Percentiles rank a stretch among this genome's conserved stretches.
Conservation (phyloP, 2,113 vertebrate genomes). For the Notarius lentiginosus region DNA sequence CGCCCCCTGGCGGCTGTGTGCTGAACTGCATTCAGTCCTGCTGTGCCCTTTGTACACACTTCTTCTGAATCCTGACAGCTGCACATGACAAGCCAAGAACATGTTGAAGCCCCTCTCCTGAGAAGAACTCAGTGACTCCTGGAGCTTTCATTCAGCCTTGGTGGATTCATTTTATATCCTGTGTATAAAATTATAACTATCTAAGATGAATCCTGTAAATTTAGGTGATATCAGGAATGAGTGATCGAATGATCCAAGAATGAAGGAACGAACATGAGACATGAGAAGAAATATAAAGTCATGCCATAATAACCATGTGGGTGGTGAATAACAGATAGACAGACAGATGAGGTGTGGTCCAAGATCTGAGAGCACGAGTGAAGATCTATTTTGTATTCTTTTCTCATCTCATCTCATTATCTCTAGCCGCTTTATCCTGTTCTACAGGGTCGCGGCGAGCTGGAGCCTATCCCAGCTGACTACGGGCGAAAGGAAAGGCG, state of each 20-base stretch:
- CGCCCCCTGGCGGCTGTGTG: neutral
- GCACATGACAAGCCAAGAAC: neutral
- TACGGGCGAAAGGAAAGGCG: too few relatives aligned
- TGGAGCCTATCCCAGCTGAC: too few relatives aligned
- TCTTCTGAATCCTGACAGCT: constrained; percentile 34
- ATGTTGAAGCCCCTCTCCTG: neutral
- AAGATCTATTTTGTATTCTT: too few relatives aligned
- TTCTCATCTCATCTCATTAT: too few relatives aligned
- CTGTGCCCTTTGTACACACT: constrained; percentile 51
- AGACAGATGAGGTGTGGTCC: neutral
- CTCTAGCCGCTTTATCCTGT: too few relatives aligned
- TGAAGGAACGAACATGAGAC: neutral
- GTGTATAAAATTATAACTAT: too few relatives aligned
- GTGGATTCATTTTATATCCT: neutral
- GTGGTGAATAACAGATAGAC: neutral
- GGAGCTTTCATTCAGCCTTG: neutral
- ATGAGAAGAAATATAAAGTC: neutral
- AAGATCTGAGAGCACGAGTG: too few relatives aligned
- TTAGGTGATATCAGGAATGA: neutral
- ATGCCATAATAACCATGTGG: neutral
- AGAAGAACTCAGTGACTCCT: neutral
- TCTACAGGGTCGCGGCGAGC: too few relatives aligned
- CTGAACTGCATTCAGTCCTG: neutral
- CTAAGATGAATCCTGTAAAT: too few relatives aligned
- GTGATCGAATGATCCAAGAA: neutral